Evolutionary conservation across 2,888 invertebrate species (phyloP), one percentile per base, ranked within the genome.

Genomic region (Yponomeuta evonymella): DNA sequence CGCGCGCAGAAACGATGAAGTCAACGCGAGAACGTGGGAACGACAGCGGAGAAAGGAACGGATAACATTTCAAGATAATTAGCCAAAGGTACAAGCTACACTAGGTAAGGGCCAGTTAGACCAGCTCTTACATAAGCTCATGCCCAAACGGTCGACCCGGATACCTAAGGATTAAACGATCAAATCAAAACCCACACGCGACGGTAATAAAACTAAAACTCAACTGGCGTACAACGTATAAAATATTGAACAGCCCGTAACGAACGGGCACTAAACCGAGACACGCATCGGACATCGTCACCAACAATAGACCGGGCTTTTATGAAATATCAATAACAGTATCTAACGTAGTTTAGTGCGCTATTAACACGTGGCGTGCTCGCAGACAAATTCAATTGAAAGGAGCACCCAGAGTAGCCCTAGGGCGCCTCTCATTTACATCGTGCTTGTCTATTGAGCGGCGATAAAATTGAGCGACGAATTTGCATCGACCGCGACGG

Each of bases 311-410:
- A 80, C 80, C 77, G 78, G 75, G 82, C 80, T 83, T 86, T 85
- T 87, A 88, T 87, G 85, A 86, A 87, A 87, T 86, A 86, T 85
- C 84, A 87, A 85, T 88, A 85, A 87, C 86, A 85, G 83, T 84
- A 83, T 82, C 84, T 79, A 85, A 86, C 80, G 81, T 84, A 88
- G 86, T 89, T 90, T 89, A 90, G 85, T 86, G 80, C 81, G 86
- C 87, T 86, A 87, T 90, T 90, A 90, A 89, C 86, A 83, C 81
- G 81, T 81, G 83, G 82, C 81, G 86, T 86, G 89, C 87, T 88
- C 84, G 90, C 89, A 90, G 91, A 92, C 91, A 90, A 92, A 92
- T 89, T 91, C 89, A 91, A 91, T 91, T 90, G 89, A 85, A 87
- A 85, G 82, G 79, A 88, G 86, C 87, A 86, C 85, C 87, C 86